These are phyloP conservation scores for Brachionus manjavacas DNA, from an alignment of 1,140 invertebrate species.

Conservation along the genomic window DNA sequence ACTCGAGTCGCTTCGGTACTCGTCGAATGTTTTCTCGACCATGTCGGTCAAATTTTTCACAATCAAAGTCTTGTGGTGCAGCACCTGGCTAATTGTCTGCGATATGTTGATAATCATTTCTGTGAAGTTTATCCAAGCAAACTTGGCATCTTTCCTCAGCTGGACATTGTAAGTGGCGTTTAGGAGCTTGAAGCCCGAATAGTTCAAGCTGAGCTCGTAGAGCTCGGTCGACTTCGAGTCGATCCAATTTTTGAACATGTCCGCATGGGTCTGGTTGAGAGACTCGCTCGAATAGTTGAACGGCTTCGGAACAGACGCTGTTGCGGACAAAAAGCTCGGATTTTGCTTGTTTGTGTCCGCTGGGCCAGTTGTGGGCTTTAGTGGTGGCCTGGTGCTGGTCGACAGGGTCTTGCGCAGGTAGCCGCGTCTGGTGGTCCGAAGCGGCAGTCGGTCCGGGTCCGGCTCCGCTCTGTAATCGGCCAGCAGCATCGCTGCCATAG, in stretches of 20 bases:
- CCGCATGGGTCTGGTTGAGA: constrained; percentile 23
- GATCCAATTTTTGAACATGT: constrained; percentile 27
- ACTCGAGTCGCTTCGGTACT: background rate
- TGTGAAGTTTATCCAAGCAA: constrained; percentile 40
- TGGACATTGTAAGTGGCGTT: constrained; percentile 34
- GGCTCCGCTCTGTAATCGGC: background rate
- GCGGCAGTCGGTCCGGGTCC: background rate
- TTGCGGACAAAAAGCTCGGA: background rate
- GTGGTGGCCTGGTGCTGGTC: background rate
- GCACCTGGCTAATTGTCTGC: background rate
- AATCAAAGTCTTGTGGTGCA: constrained; percentile 12
- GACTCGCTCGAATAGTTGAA: constrained; percentile 19
- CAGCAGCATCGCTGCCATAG: background rate
- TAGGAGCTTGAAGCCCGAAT: constrained; percentile 7
- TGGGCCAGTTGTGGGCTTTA: background rate
- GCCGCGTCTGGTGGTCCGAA: background rate
- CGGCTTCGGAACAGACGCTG: background rate
- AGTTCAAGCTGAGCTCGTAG: constrained; percentile 29
- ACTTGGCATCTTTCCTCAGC: constrained; percentile 35
- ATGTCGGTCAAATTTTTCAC: constrained; percentile 38
- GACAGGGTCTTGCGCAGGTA: background rate
- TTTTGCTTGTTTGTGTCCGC: background rate
- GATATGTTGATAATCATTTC: constrained; percentile 42
- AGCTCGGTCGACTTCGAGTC: constrained; percentile 23
- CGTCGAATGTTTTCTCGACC: constrained; percentile 13